Evolutionary conservation across 1,140 invertebrate genomes (phyloP), one percentile per base, ranked within the genome.

Genomic region (Notospermus geniculatus): DNA sequence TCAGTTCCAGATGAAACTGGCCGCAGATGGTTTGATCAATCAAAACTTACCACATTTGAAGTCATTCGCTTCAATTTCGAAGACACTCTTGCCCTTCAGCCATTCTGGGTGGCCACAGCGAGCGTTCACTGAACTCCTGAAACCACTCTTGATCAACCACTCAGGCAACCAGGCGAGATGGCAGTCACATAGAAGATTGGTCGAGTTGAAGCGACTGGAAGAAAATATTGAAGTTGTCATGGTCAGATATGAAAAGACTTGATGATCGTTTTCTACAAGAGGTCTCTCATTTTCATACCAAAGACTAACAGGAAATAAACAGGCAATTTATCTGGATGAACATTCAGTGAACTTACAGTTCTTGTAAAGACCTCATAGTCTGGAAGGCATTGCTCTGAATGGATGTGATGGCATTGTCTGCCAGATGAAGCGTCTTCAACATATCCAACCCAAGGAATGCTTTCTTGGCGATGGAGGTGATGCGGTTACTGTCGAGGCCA

Each of bases 381-480:
- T 67, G 80, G 77, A 93, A 93, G 2, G 91, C 87, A 78, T 89
- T 86, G 64, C 90, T 85, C 74, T 94, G 89, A 52, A 95, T 89
- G 39, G 88, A 89, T 36, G 89, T 91, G 62, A 96, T 87, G 55
- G 90, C 87, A 79, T 95, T 95, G 23, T 86, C 85, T 36, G 83
- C 86, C 46, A 96, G 82, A 80, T 93, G 89, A 5, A 96, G 81
- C 63, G 86, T 83, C 13, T 83, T 83, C 0, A 95, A 77, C 66
- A 83, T 86, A 15, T 81, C 81, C 27, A 96, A 80, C 1, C 92
- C 92, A 60, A 82, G 81, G 78, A 97, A 91, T 0, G 92, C 91
- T 74, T 90, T 88, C 66, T 88, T 87, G 71, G 90, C 89, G 28
- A 97, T 88, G 7, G 91, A 91, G 76, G 90, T 92, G 62, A 97